Evolutionary conservation across 2,797 vertebrate species (phyloP).

Genomic region (Muscicapa comitata): DNA sequence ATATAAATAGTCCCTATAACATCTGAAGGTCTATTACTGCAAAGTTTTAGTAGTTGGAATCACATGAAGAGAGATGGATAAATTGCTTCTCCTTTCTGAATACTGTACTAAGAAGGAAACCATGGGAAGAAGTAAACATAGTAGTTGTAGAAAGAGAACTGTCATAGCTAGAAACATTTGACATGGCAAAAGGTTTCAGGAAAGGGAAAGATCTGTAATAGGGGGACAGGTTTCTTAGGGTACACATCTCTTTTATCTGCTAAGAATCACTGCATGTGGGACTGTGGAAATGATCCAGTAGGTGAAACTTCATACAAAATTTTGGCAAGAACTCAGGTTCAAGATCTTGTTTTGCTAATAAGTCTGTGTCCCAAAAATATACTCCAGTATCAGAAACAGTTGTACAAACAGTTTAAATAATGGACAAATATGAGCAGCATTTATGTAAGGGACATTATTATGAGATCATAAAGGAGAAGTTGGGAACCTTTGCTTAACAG

Average conservation of each 20-base stretch:
- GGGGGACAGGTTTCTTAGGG: not conserved
- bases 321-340: not conserved
- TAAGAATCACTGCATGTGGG: not conserved
- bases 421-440: not conserved
- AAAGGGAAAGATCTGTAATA: not conserved
- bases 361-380: not conserved
- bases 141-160: not conserved
- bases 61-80: not conserved
- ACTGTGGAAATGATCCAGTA: not conserved
- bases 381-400: not conserved
- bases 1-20: not conserved
- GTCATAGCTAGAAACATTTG: not conserved
- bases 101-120: not conserved
- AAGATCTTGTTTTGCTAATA: not conserved
- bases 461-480: not conserved
- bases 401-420: not conserved
- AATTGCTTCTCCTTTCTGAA: not conserved
- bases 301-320: not conserved
- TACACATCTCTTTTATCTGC: not conserved
- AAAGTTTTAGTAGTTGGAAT: not conserved
- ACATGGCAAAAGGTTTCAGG: not conserved
- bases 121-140: not conserved
- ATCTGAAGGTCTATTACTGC: not conserved
- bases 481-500: not conserved
- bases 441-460: not conserved